These are phyloP conservation scores for Melipona beecheii DNA, from an alignment of 2,888 invertebrate genomes.

Conservation along the genomic window DNA sequence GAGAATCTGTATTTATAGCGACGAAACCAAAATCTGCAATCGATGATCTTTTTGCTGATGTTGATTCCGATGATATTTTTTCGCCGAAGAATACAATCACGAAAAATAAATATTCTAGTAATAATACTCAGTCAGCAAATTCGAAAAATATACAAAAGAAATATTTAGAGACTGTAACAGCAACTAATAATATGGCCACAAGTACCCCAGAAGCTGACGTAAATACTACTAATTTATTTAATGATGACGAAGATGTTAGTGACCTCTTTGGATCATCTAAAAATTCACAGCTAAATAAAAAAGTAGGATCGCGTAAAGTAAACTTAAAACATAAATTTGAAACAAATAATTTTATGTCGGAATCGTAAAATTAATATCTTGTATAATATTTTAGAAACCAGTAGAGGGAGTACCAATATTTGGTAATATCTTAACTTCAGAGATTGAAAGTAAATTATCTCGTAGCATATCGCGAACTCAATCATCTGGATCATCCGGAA, in stretches of 20 bases:
- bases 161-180: constrained; percentile 68
- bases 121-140: constrained; percentile 31
- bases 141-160: constrained; percentile 41
- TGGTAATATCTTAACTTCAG: constrained; percentile 81
- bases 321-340: not conserved
- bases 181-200: constrained; percentile 68
- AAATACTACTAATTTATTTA: constrained; percentile 72
- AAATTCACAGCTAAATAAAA: constrained; percentile 59
- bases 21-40: constrained; percentile 80
- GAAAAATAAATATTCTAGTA: constrained; percentile 44
- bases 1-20: constrained; percentile 67
- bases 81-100: constrained; percentile 71
- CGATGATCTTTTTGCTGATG: constrained; percentile 82
- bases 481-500: constrained; percentile 74
- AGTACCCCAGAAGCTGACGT: constrained; percentile 76
- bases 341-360: not conserved
- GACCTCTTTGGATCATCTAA: constrained; percentile 74
- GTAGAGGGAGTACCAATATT: constrained; percentile 87
- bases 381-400: constrained; percentile 85
- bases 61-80: constrained; percentile 81
- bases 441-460: constrained; percentile 70
- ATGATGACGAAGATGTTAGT: constrained; percentile 75
- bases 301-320: constrained; percentile 47
- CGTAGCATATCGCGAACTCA: constrained; percentile 68
- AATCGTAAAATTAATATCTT: not conserved